Base-by-base conservation (phyloP, 30 jellyfish, hydroid and myxozoan genomes). In the Morbakka virulenta region DNA sequence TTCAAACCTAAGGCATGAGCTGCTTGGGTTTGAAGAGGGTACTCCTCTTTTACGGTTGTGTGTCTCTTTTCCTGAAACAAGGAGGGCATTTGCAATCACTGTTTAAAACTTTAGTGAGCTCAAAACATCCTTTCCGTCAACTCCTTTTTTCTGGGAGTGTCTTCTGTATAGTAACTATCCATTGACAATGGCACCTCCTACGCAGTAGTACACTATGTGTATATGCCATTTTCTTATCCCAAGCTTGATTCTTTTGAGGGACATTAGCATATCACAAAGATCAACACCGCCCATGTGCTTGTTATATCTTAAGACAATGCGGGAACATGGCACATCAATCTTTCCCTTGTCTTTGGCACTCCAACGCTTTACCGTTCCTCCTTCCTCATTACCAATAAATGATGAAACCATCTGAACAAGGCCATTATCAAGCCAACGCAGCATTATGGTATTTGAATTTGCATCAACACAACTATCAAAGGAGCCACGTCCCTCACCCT, bases 261-360 rank as follows among this genome's bases (percentile, higher is more conserved):
- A 34, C 12, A 68, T 33, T 41, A 32, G 66, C 80, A 68, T 68
- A 33, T 68, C 80, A 32, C 80, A 68, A n/a, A 68, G 53, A 41
- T 68, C 80, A 68, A 68, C 80, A 14, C 80, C n/a, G n/a, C n/a
- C n/a, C n/a, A n/a, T n/a, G n/a, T n/a, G n/a, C n/a, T n/a, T n/a
- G n/a, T n/a, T n/a, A n/a, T n/a, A n/a, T n/a, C n/a, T n/a, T n/a
- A n/a, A n/a, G n/a, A n/a, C n/a, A n/a, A n/a, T n/a, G n/a, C 80
- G n/a, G n/a, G 80, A 66, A 41, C 80, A 68, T 28, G 80, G 65
- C 22, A 68, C 80, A 68, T 68, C 80, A 68, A 68, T 33, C 27
- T 32, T 68, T 24, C 24, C 66, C 13, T 30, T 68, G 22, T 41
- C 27, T 25, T 30, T 24, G 22, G 23, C 21, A 33, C 28, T 30